phyloP scores from a whole-genome alignment of 2,113 vertebrate species.

The Mus spicilegus region DNA sequence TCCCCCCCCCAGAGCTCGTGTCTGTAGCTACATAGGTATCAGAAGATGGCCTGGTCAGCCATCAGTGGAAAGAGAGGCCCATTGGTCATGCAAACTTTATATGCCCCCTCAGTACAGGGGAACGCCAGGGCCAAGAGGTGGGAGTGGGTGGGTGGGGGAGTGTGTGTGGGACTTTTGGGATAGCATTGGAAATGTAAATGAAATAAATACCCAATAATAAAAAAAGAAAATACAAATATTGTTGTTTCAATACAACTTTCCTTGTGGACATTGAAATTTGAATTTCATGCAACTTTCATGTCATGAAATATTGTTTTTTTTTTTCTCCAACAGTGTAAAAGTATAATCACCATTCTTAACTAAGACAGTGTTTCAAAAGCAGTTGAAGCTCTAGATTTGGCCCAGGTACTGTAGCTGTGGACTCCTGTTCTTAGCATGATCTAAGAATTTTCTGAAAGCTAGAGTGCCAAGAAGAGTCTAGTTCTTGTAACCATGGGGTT shows the following conservation, averaged over 20 bases:
- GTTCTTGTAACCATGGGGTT: neutral
- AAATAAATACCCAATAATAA: too few species aligned
- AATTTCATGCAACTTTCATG: constrained; percentile 35
- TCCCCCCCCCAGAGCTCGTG: too few species aligned
- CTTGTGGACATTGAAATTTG: neutral
- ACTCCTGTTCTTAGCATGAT: neutral
- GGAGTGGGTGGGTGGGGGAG: too few species aligned
- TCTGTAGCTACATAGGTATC: too few species aligned
- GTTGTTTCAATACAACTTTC: neutral
- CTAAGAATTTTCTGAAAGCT: constrained; percentile 5
- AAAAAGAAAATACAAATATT: too few species aligned
- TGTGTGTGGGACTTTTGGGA: too few species aligned
- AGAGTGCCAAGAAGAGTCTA: neutral
- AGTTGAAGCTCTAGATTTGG: neutral
- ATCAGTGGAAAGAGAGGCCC: too few species aligned
- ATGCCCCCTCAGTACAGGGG: too few species aligned
- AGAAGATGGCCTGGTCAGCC: too few species aligned
- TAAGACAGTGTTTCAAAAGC: constrained; percentile 16
- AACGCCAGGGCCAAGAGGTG: too few species aligned
- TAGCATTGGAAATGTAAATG: too few species aligned
- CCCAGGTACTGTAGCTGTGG: neutral
- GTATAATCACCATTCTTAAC: neutral
- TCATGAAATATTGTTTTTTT: neutral
- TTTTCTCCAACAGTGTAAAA: constrained; percentile 1
- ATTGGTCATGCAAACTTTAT: too few species aligned